Percentiles rank a stretch among this genome's conserved stretches.
Evolutionary conservation across 2,888 invertebrate genomes (phyloP).

Genomic region (Pristionchus japonicus): DNA sequence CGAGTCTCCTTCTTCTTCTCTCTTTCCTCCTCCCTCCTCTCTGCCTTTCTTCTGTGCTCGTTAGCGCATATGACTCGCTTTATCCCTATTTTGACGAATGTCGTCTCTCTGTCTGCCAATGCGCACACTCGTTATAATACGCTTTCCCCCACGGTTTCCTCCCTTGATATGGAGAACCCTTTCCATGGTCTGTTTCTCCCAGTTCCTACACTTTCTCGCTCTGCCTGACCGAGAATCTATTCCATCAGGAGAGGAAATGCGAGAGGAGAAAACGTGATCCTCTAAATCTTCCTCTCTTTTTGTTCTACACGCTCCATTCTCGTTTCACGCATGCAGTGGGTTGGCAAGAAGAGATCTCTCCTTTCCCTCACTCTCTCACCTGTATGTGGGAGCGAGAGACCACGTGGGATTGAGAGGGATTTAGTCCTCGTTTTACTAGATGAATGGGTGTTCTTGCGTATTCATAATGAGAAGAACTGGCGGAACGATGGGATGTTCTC

Average conservation of each 20-base stretch:
- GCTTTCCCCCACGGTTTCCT: background rate
- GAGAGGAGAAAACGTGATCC: background rate
- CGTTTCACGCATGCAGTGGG: background rate
- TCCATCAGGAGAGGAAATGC: no score
- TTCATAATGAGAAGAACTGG: background rate
- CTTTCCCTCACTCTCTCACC: no score
- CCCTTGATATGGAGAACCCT: background rate
- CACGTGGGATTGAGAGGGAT: no score
- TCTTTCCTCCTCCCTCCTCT: background rate
- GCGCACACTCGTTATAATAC: conserved; percentile 34
- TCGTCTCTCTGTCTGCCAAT: background rate
- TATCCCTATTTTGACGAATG: conserved; percentile 2
- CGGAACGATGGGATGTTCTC: background rate
- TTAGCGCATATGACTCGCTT: conserved; percentile 8
- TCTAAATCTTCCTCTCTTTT: background rate
- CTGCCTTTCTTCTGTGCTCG: conserved; percentile 29
- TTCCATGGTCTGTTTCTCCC: no score
- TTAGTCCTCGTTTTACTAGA: no score
- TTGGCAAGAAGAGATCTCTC: no score
- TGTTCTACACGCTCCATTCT: background rate
- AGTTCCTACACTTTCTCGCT: no score
- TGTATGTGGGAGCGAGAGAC: no score
- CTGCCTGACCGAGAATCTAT: no score
- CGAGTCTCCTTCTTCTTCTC: background rate
- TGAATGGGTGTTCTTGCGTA: background rate